These are phyloP conservation scores for Aegithalos caudatus DNA, from an alignment of 2,113 vertebrate genomes.

Conservation along the genomic window DNA sequence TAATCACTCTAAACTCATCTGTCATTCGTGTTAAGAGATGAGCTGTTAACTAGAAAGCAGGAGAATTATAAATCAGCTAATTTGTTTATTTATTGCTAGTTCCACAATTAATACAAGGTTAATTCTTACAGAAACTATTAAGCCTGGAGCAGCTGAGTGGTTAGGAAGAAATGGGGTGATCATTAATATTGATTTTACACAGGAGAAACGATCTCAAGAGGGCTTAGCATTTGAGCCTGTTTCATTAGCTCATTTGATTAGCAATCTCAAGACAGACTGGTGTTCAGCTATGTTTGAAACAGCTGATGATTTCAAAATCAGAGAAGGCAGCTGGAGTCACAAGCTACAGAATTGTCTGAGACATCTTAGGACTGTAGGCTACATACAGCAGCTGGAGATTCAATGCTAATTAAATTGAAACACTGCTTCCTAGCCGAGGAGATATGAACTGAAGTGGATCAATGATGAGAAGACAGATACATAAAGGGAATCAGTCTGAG, in stretches of 20 bases:
- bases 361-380: not conserved
- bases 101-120: conserved; percentile 6
- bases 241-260: conserved; percentile 34
- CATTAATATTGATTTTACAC: conserved; percentile 33
- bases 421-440: not conserved
- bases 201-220: not conserved
- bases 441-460: not conserved
- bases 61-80: not conserved
- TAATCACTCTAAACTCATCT: not conserved
- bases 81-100: conserved; percentile 1
- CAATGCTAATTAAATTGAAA: not conserved
- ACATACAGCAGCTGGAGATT: not conserved
- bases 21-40: not conserved
- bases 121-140: conserved; percentile 25
- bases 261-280: not conserved
- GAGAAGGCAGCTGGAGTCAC: not conserved
- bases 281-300: not conserved
- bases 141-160: not conserved
- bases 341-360: not conserved
- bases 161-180: not conserved
- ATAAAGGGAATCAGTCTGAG: not conserved
- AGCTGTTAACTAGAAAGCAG: not conserved
- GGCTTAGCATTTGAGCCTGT: not conserved
- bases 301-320: not conserved
- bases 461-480: not conserved